Conservation (phyloP, 2,888 invertebrate species). For the Lacanobia oleracea region DNA sequence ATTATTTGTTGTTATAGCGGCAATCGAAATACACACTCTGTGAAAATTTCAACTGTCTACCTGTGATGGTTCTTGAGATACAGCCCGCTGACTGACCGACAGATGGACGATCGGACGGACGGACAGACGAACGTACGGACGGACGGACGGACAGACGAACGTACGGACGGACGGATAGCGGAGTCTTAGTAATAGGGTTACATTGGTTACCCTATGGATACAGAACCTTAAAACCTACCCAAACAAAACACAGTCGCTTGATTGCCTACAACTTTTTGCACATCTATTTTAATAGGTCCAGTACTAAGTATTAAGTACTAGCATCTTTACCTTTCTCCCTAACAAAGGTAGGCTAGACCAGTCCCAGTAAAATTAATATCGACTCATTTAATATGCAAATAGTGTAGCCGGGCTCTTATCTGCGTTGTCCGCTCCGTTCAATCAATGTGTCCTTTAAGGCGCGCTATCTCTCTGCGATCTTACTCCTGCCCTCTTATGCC, state of each 20-base stretch:
- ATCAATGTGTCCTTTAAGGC: slow-evolving; percentile 88
- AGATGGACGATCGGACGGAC: no score
- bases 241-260: slow-evolving; percentile 33
- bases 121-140: no score
- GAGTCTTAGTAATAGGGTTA: no score
- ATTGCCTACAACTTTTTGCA: slow-evolving; percentile 34
- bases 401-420: slow-evolving; percentile 82
- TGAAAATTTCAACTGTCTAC: no score
- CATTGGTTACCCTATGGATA: no score
- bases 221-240: not conserved
- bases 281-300: slow-evolving; percentile 62
- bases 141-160: no score
- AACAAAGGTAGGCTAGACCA: slow-evolving; percentile 70
- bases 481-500: slow-evolving; percentile 77
- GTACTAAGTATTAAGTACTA: slow-evolving; percentile 51
- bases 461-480: slow-evolving; percentile 83
- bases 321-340: slow-evolving; percentile 61
- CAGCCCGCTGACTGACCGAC: no score
- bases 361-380: slow-evolving; percentile 85
- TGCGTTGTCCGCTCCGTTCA: slow-evolving; percentile 87
- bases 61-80: no score
- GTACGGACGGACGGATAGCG: no score
- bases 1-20: no score
- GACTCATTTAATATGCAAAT: slow-evolving; percentile 89
- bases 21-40: no score